A percentile compares a stretch with the other conserved stretches of the same genome.
Evolutionary conservation across 1,140 invertebrate genomes (phyloP).

Genomic region (Caenorhabditis tropicalis): DNA sequence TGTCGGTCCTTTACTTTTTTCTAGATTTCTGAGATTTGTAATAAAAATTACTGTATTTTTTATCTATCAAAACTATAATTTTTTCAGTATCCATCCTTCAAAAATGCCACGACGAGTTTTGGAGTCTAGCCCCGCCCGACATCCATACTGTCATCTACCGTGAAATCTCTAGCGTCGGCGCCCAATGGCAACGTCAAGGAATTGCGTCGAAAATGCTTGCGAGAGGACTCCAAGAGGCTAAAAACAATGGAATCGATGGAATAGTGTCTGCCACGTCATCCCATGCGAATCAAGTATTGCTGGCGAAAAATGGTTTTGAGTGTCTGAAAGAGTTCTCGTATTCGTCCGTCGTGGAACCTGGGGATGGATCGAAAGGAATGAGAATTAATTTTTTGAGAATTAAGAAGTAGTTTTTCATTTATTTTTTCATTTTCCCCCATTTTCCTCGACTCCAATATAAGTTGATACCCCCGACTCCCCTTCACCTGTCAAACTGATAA

Average conservation of each 20-base stretch:
- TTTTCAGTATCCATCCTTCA: not conserved
- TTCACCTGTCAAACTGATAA: no score
- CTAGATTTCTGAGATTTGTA: no score
- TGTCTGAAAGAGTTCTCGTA: not conserved
- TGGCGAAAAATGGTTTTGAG: not conserved
- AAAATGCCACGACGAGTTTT: conserved; percentile 14
- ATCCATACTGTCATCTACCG: not conserved
- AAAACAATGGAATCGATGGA: not conserved
- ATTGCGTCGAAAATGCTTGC: not conserved
- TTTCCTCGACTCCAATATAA: no score
- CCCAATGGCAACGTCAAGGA: conserved; percentile 14
- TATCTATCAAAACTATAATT: no score
- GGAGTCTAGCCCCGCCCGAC: not conserved
- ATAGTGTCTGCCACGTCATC: not conserved
- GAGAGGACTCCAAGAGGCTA: not conserved
- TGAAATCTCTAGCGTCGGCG: not conserved
- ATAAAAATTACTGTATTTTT: no score
- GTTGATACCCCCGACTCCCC: no score
- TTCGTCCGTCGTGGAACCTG: not conserved
- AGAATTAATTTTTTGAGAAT: not conserved
- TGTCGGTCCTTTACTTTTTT: no score
- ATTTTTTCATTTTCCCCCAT: no score
- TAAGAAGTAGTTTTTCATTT: not conserved
- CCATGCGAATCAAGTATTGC: not conserved
- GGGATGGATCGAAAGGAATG: not conserved